Percentiles rank a stretch among this genome's conserved stretches.
These are phyloP conservation scores for Argyra leucocephala DNA, from an alignment of 2,888 invertebrate genomes.

Conservation along the genomic window DNA sequence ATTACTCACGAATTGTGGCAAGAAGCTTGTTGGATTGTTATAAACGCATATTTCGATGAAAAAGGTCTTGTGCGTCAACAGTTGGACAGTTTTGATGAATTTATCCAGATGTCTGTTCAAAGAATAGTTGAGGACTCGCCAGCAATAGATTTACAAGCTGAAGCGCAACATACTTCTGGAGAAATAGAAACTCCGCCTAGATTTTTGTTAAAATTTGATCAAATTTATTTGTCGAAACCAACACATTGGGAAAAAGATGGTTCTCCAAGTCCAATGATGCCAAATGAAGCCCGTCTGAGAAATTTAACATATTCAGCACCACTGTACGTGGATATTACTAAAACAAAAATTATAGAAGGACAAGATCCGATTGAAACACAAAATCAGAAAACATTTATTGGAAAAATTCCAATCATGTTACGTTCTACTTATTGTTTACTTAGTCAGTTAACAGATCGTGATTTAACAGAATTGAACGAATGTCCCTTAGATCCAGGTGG, in stretches of 20 bases:
- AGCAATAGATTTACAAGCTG: conserved; percentile 92
- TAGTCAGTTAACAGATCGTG: conserved; percentile 92
- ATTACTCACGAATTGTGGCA: conserved; percentile 98
- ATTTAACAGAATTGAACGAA: conserved; percentile 97
- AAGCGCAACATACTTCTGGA: conserved; percentile 92
- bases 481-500: conserved; percentile 99
- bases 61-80: conserved; percentile 98
- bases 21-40: conserved; percentile 99
- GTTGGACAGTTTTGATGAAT: conserved; percentile 98
- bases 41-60: conserved; percentile 99
- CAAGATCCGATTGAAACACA: conserved; percentile 79
- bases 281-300: conserved; percentile 93
- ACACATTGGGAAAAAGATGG: conserved; percentile 99
- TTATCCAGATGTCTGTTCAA: conserved; percentile 99
- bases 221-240: conserved; percentile 97
- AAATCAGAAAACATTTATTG: conserved; percentile 65
- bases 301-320: conserved; percentile 98
- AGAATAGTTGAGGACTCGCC: conserved; percentile 99
- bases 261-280: conserved; percentile 99
- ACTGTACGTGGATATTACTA: conserved; percentile 96
- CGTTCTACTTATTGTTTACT: conserved; percentile 94
- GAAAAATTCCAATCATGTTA: conserved; percentile 98
- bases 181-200: conserved; percentile 84
- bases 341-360: conserved; percentile 85
- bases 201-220: conserved; percentile 93